These are phyloP conservation scores for Phoxinus dragarum DNA, from an alignment of 2,797 vertebrate species.

Conservation along the genomic window DNA sequence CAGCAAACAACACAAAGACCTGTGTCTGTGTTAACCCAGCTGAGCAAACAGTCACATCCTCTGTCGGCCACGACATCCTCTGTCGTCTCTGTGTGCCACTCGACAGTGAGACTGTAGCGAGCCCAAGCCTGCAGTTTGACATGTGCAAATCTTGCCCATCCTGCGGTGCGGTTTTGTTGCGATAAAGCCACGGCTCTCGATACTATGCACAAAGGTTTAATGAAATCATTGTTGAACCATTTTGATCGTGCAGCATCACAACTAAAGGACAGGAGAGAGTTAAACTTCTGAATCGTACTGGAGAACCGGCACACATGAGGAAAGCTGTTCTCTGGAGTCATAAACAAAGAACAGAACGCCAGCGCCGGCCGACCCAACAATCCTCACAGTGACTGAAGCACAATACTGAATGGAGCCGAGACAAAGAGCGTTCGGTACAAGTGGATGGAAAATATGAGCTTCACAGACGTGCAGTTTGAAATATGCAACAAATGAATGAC, in stretches of 20 bases:
- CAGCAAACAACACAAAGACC: conserved; percentile 1
- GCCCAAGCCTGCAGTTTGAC: background rate
- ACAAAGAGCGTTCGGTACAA: conserved; percentile 43
- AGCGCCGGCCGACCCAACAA: conserved; percentile 25
- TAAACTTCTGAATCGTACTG: conserved; percentile 18
- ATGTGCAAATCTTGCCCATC: background rate
- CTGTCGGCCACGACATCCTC: background rate
- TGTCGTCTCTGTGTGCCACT: background rate
- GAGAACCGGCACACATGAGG: conserved; percentile 4
- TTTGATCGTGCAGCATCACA: background rate
- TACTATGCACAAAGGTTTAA: background rate
- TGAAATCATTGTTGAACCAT: background rate
- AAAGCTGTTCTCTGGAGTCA: background rate
- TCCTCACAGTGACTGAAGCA: conserved; percentile 13
- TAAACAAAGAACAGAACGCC: conserved; percentile 40
- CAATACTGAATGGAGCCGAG: conserved; percentile 39
- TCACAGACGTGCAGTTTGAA: background rate
- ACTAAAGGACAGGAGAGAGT: background rate
- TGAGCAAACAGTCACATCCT: conserved; percentile 66
- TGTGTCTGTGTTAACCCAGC: conserved; percentile 57
- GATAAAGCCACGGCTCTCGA: background rate
- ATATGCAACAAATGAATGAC: conserved; percentile 9
- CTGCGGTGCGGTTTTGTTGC: background rate
- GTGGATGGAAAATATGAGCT: background rate
- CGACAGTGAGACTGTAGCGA: background rate